These are phyloP conservation scores for Remorina albescens DNA, from an alignment of 2,797 vertebrate species.

Conservation along the genomic window DNA sequence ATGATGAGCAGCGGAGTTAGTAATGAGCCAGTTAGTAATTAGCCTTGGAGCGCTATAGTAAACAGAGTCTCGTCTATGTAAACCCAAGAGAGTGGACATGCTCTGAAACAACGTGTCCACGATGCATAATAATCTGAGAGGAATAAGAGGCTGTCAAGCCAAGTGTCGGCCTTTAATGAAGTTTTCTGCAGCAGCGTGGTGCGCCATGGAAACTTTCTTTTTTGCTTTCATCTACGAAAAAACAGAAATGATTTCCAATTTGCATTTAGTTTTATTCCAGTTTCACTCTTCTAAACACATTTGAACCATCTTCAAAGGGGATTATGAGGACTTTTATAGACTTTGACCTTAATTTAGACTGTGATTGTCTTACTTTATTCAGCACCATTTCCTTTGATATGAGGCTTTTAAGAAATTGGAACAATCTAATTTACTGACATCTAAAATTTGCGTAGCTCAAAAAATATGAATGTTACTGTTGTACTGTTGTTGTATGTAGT, in stretches of 20 bases:
- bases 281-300: too few relatives aligned
- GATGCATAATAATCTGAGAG: constrained; percentile 17
- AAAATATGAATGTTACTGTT: too few relatives aligned
- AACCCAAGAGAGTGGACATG: constrained; percentile 4
- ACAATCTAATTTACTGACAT: too few relatives aligned
- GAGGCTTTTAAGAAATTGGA: too few relatives aligned
- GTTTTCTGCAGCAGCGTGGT: not conserved
- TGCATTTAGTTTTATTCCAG: not conserved
- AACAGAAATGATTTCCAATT: not conserved
- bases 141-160: not conserved
- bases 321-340: too few relatives aligned
- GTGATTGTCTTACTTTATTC: too few relatives aligned
- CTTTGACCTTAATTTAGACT: too few relatives aligned
- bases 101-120: constrained; percentile 14
- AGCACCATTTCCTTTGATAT: too few relatives aligned
- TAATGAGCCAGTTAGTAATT: constrained; percentile 1
- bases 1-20: constrained; percentile 8
- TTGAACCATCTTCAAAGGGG: too few relatives aligned
- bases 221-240: not conserved
- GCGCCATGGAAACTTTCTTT: not conserved
- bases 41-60: constrained; percentile 4
- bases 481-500: too few relatives aligned
- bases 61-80: constrained; percentile 13
- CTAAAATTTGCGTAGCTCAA: too few relatives aligned
- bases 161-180: constrained; percentile 1